Conservation (phyloP, 1,140 invertebrate species). For the Drosophila nannoptera region DNA sequence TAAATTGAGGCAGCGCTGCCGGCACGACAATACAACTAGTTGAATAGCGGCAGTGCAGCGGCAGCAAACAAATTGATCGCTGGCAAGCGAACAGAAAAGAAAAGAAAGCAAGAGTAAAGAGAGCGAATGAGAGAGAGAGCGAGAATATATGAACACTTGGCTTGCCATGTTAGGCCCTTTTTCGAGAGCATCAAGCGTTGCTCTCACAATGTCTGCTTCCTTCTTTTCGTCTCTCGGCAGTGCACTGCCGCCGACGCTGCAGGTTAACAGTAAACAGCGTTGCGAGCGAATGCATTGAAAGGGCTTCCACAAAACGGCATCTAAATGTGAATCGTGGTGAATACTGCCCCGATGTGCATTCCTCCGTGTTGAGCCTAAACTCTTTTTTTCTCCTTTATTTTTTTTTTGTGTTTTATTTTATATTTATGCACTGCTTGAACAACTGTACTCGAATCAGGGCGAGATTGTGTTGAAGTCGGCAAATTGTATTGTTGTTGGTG, state of each 20-base stretch:
- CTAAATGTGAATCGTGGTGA: background rate
- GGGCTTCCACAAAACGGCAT: slow-evolving; percentile 12
- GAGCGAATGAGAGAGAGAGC: background rate
- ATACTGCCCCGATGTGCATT: background rate
- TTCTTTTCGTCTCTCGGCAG: background rate
- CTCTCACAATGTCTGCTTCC: background rate
- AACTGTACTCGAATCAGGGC: slow-evolving; percentile 22
- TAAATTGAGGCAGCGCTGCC: background rate
- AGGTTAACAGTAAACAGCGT: slow-evolving; percentile 33
- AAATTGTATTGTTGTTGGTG: background rate
- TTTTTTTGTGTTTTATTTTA: background rate
- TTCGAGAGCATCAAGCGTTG: background rate
- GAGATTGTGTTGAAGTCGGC: background rate
- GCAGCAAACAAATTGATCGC: slow-evolving; percentile 11
- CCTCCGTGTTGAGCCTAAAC: background rate
- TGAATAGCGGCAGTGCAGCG: slow-evolving; percentile 29
- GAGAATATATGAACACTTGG: background rate
- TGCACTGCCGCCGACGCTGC: slow-evolving; percentile 1
- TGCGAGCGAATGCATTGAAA: slow-evolving; percentile 20
- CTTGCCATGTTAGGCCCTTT: background rate
- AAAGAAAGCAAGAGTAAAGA: background rate
- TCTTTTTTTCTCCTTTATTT: background rate
- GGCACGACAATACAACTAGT: slow-evolving; percentile 38
- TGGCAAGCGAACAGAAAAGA: slow-evolving; percentile 1
- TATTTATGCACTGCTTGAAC: slow-evolving; percentile 23